phyloP scores from a whole-genome alignment of 2,113 vertebrate species.

The Hassar affinis region DNA sequence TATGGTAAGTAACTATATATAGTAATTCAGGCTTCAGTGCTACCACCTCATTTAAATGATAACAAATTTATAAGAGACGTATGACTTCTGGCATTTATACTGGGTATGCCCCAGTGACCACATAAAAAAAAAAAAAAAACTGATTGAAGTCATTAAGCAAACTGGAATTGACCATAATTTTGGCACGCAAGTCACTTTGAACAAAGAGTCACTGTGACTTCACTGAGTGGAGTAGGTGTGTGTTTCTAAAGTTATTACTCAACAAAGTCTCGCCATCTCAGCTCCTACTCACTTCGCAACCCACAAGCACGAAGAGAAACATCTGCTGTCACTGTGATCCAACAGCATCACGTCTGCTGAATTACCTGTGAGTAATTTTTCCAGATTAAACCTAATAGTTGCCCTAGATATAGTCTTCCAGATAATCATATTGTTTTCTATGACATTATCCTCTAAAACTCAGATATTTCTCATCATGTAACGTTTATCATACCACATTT shows the following conservation, averaged over 20 bases:
- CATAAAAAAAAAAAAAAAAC: not conserved
- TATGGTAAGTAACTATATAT: not conserved
- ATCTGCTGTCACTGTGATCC: conserved; percentile 21
- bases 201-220: not conserved
- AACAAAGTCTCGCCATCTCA: not conserved
- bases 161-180: not conserved
- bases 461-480: not conserved
- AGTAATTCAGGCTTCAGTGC: not conserved
- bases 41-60: not conserved
- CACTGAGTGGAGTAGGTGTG: conserved; percentile 26
- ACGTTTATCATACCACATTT: not conserved
- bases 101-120: conserved; percentile 6
- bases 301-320: not conserved
- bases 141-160: not conserved
- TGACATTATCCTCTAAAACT: not conserved
- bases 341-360: not conserved
- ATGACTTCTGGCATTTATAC: conserved; percentile 6
- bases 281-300: not conserved
- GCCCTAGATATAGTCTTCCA: not conserved
- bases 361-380: conserved; percentile 16
- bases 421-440: not conserved
- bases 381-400: not conserved
- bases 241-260: conserved; percentile 1
- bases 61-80: not conserved
- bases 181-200: not conserved